Evolutionary conservation across 2,797 vertebrate species (phyloP).

Genomic region (Melanotaenia nigrans): DNA sequence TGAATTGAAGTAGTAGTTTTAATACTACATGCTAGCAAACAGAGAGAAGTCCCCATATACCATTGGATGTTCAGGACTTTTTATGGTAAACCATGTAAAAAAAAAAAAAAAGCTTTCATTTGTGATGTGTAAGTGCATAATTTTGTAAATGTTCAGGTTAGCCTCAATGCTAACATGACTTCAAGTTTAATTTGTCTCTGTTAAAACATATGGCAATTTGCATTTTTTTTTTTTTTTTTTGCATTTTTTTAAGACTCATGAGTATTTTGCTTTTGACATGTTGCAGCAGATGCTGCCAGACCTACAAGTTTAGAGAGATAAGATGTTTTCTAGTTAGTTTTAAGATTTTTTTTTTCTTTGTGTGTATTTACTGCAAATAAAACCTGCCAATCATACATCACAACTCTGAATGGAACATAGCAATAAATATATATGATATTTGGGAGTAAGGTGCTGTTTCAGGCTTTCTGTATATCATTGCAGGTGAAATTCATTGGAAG

Average conservation of each 20-base stretch:
- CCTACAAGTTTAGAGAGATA: slow-evolving; percentile 17
- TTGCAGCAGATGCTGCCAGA: slow-evolving; percentile 46
- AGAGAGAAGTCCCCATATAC: too few relatives aligned
- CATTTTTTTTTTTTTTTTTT: too few relatives aligned
- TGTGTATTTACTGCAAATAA: neutral
- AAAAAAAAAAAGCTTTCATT: neutral
- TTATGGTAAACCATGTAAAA: neutral
- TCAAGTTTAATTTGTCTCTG: neutral
- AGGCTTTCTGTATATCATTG: too few relatives aligned
- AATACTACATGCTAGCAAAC: too few relatives aligned
- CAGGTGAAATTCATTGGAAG: slow-evolving; percentile 27
- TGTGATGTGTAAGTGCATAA: neutral
- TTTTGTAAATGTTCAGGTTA: neutral
- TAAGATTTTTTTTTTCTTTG: slow-evolving; percentile 3
- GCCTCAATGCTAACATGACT: neutral
- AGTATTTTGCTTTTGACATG: slow-evolving; percentile 31
- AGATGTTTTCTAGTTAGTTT: neutral
- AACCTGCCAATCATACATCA: slow-evolving; percentile 5
- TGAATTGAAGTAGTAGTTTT: too few relatives aligned
- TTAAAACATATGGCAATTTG: neutral
- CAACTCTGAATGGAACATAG: slow-evolving; percentile 19
- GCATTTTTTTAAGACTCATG: too few relatives aligned
- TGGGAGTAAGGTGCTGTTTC: too few relatives aligned
- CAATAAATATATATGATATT: slow-evolving; percentile 14
- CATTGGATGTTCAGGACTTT: too few relatives aligned